Base-by-base conservation (phyloP, 1,140 invertebrate species). In the Triops cancriformis region DNA sequence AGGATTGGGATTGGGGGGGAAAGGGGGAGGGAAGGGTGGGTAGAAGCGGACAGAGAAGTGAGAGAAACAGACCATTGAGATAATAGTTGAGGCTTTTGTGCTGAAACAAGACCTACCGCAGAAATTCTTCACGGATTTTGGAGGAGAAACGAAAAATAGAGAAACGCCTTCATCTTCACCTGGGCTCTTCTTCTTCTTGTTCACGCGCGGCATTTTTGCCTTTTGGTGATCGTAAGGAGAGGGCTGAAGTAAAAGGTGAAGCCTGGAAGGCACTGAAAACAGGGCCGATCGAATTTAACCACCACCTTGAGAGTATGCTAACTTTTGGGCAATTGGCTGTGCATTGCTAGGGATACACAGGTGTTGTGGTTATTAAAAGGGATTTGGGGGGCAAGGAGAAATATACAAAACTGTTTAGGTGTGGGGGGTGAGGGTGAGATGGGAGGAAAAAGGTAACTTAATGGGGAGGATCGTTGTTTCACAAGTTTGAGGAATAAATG, bases 81-180 rank as follows among this genome's bases (percentile, higher is more conserved):
- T 64, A 64, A 64, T 23, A 64, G 51, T 64, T 64, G 51, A 64
- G 51, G 51, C 51, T 64, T 64, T 64, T 64, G 51, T 64, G 51
- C 51, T 64, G 51, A 64, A 64, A 64, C 51, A 23, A 64, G 51
- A 64, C 51, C 51, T 64, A 64, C 51, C 51, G 51, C 51, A 64
- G 51, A 23, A 64, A 64, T 64, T 64, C 51, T 64, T 64, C 51
- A 23, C 14, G 51, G 51, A 64, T 64, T 64, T 64, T 64, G 51
- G 51, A 23, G 18, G 51, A 64, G 23, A 64, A 64, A 23, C 14
- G 51, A 23, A 64, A 64, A 64, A 23, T n/a, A 64, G 23, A 64
- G 51, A 64, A 64, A 64, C 51, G 51, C 51, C 51, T 64, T 64
- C 51, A 64, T 64, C 51, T 64, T 64, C 51, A 64, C 51, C 51